Percentiles rank a stretch among this genome's conserved stretches.
phyloP scores from a whole-genome alignment of 2,797 vertebrate species.

The Schizopygopsis malacanthus region DNA sequence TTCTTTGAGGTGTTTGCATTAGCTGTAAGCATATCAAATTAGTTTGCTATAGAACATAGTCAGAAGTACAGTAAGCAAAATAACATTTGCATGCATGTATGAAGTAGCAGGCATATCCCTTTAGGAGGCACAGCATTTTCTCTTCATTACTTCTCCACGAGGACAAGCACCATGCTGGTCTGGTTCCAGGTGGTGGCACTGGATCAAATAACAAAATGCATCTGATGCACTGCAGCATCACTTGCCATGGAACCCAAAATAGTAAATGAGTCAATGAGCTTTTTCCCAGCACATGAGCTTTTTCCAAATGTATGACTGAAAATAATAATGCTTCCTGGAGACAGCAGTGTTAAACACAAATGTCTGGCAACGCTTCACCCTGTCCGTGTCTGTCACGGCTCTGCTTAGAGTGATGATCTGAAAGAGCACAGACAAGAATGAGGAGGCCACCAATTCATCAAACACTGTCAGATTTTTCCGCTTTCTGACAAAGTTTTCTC shows the following conservation, averaged over 20 bases:
- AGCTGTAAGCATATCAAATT: background rate
- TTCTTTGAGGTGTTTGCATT: conserved; percentile 15
- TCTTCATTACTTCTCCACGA: conserved; percentile 19
- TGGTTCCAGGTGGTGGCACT: conserved; percentile 43
- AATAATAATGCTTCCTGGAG: background rate
- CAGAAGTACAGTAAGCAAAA: background rate
- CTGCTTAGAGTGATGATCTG: conserved; percentile 51
- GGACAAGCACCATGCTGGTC: conserved; percentile 5
- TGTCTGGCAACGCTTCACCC: conserved; percentile 7
- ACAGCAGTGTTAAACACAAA: conserved; percentile 55
- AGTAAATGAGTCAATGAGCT: conserved; percentile 2
- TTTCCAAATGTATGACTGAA: background rate
- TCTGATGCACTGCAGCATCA: conserved; percentile 24
- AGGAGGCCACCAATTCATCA: conserved; percentile 50
- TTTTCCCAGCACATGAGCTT: conserved; percentile 4
- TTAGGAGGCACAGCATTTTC: conserved; percentile 17
- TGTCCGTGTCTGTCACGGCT: conserved; percentile 13
- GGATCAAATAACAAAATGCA: conserved; percentile 41
- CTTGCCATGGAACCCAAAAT: conserved; percentile 24
- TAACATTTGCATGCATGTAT: conserved; percentile 6
- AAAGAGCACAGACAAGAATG: conserved; percentile 32
- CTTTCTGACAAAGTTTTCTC: conserved; percentile 52
- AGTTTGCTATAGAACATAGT: background rate
- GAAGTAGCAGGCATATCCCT: background rate
- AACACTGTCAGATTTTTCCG: conserved; percentile 48